A percentile compares a stretch with the other conserved stretches of the same genome.
phyloP scores from a whole-genome alignment of 2,113 vertebrate genomes.

The Equus quagga region DNA sequence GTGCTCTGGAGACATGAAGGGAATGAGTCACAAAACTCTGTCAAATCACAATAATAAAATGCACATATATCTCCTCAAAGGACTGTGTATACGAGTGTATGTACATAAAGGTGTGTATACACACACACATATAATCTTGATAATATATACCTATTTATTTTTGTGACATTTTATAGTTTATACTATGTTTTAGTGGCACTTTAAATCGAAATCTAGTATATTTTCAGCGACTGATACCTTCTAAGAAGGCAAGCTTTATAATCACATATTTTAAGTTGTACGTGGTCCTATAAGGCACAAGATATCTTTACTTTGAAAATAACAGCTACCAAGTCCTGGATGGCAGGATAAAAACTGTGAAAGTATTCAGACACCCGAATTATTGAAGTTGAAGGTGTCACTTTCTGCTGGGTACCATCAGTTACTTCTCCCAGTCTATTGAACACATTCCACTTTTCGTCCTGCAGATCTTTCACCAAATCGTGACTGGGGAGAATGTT shows the following conservation, averaged over 20 bases:
- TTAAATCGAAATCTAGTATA: constrained; percentile 12
- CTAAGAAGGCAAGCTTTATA: neutral
- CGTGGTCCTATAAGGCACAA: neutral
- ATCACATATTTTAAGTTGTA: neutral
- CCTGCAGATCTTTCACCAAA: neutral
- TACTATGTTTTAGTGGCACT: neutral
- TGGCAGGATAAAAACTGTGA: neutral
- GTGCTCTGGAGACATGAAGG: neutral
- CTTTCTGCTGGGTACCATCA: neutral
- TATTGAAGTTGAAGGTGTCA: neutral
- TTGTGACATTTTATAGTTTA: neutral
- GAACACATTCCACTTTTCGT: neutral
- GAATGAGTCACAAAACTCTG: neutral
- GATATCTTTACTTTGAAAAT: neutral
- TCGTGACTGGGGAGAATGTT: neutral
- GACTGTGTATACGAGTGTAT: neutral
- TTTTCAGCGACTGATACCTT: neutral
- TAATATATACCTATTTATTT: neutral
- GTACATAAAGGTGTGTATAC: neutral
- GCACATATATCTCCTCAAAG: neutral
- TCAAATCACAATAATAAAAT: neutral
- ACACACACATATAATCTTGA: neutral
- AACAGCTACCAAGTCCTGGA: neutral
- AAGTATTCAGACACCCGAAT: neutral
- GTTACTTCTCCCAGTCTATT: neutral